Evolutionary conservation across 92 coral and sea anemone species (phyloP).

Genomic region (Palythoa grandiflora): DNA sequence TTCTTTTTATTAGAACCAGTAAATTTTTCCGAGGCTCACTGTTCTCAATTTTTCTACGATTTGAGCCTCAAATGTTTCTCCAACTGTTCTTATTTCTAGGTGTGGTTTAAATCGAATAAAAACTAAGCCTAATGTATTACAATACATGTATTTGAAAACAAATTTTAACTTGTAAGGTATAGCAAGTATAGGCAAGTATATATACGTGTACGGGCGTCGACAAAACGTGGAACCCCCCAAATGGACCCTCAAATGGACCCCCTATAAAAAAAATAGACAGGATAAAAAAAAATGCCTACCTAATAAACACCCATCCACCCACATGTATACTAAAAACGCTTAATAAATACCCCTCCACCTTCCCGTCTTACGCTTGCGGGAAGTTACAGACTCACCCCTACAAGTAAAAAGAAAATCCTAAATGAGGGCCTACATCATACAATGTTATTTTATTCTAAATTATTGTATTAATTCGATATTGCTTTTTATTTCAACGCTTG

Average conservation of each 20-base stretch:
- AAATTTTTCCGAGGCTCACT: too few species aligned
- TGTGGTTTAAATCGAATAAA: too few species aligned
- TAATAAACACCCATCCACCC: not conserved
- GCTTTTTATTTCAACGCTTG: too few species aligned
- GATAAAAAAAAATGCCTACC: not conserved
- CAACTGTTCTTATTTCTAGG: too few species aligned
- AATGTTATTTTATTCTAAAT: too few species aligned
- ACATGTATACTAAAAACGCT: too few species aligned
- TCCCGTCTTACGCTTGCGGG: slow-evolving; percentile 1
- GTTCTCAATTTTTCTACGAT: too few species aligned
- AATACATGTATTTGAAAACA: not conserved
- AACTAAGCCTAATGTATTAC: too few species aligned
- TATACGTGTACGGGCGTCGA: not conserved
- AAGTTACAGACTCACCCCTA: not conserved
- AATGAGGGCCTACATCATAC: too few species aligned
- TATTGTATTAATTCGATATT: too few species aligned
- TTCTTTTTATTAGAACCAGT: too few species aligned
- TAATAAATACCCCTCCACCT: not conserved
- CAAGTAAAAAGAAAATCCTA: not conserved
- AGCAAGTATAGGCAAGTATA: not conserved
- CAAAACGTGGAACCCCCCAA: not conserved
- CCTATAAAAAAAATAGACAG: not conserved
- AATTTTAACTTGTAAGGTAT: not conserved
- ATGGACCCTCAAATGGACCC: not conserved
- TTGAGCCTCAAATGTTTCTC: too few species aligned